These are phyloP conservation scores for Bombylius discolor DNA, from an alignment of 2,888 invertebrate genomes.

Conservation along the genomic window DNA sequence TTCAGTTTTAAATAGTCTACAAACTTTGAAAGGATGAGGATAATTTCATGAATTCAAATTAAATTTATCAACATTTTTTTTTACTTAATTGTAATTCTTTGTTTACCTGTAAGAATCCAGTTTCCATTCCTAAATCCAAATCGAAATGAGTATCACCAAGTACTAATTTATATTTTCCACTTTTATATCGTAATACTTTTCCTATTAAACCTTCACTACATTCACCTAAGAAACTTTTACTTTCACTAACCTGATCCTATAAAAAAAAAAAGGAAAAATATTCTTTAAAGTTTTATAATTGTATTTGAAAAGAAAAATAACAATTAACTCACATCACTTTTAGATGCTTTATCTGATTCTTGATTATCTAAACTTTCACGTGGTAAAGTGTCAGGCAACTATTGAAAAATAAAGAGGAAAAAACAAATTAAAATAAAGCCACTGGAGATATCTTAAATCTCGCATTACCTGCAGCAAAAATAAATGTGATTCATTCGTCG, in stretches of 20 bases:
- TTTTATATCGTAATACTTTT: slow-evolving; percentile 43
- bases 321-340: neutral
- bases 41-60: too few species aligned
- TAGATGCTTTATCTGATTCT: neutral
- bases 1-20: too few species aligned
- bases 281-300: neutral
- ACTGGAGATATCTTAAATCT: too few species aligned
- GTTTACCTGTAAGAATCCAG: slow-evolving; percentile 40
- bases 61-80: too few species aligned
- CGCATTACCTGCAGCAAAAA: too few species aligned
- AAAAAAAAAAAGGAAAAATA: too few species aligned
- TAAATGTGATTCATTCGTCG: too few species aligned
- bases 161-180: slow-evolving; percentile 43
- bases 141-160: slow-evolving; percentile 46
- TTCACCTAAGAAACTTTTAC: slow-evolving; percentile 17
- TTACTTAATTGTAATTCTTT: too few species aligned
- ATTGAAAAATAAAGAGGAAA: too few species aligned
- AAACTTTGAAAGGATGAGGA: too few species aligned
- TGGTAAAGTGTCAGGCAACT: slow-evolving; percentile 15
- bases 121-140: slow-evolving; percentile 44
- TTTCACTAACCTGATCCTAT: neutral
- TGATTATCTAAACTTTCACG: slow-evolving; percentile 15
- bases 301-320: too few species aligned
- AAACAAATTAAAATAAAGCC: too few species aligned
- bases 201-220: slow-evolving; percentile 48